A percentile compares a stretch with the other conserved stretches of the same genome.
These are phyloP conservation scores for Pyralis farinalis DNA, from an alignment of 2,888 invertebrate species.

Conservation along the genomic window DNA sequence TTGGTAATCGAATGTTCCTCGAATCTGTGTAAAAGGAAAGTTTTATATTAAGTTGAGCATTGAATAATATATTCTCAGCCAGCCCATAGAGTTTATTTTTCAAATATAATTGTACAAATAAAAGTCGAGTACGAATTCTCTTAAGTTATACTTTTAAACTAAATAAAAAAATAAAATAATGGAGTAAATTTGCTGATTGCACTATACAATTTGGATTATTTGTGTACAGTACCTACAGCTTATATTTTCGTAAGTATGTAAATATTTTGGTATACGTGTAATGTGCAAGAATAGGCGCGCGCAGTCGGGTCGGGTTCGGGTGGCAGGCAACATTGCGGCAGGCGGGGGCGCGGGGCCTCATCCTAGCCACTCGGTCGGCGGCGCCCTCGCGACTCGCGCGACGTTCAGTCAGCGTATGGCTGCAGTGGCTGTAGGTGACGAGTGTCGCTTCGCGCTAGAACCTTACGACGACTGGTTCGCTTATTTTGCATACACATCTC, in stretches of 20 bases:
- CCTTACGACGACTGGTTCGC: constrained; percentile 46
- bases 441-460: constrained; percentile 39
- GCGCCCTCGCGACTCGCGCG: constrained; percentile 55
- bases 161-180: too few species aligned
- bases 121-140: too few species aligned
- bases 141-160: too few species aligned
- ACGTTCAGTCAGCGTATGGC: constrained; percentile 62
- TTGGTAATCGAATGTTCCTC: too few species aligned
- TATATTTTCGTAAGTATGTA: constrained; percentile 9
- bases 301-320: constrained; percentile 50
- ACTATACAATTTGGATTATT: too few species aligned
- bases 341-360: constrained; percentile 57
- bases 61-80: too few species aligned
- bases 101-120: too few species aligned
- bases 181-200: too few species aligned
- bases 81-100: too few species aligned
- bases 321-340: constrained; percentile 34
- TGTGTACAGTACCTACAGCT: too few species aligned
- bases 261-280: constrained; percentile 33
- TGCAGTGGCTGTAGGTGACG: constrained; percentile 52
- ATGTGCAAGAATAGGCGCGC: constrained; percentile 63
- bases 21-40: too few species aligned
- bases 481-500: constrained; percentile 50
- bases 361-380: constrained; percentile 36
- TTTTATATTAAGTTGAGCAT: too few species aligned